These are phyloP conservation scores for Trachymyrmex septentrionalis DNA, from an alignment of 1,140 invertebrate genomes.

Conservation along the genomic window DNA sequence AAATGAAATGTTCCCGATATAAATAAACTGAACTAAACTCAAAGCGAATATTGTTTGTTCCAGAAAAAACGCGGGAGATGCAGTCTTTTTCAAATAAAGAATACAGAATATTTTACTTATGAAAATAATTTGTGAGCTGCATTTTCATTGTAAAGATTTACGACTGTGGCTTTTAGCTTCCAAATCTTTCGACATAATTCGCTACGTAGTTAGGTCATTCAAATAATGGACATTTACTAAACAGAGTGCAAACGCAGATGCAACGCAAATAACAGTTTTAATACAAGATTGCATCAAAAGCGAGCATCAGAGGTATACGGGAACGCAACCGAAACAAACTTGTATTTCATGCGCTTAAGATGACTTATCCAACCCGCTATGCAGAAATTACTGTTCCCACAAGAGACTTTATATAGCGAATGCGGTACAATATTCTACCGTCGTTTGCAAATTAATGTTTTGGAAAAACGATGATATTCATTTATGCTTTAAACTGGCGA, in stretches of 20 bases:
- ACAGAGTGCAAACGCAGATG: conserved; percentile 24
- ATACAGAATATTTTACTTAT: background rate
- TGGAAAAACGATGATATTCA: conserved; percentile 46
- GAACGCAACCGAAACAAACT: conserved; percentile 49
- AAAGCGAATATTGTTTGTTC: conserved; percentile 23
- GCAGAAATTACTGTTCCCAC: conserved; percentile 47
- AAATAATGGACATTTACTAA: conserved; percentile 23
- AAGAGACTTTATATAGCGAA: conserved; percentile 46
- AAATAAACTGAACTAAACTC: conserved; percentile 34
- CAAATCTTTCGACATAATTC: background rate
- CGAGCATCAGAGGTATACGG: conserved; percentile 30
- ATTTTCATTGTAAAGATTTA: conserved; percentile 1
- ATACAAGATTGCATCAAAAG: conserved; percentile 51
- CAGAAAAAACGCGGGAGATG: background rate
- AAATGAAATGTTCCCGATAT: conserved; percentile 23
- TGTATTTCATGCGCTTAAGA: conserved; percentile 50
- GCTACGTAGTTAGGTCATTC: conserved; percentile 9
- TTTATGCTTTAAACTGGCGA: conserved; percentile 6
- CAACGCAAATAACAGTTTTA: conserved; percentile 51
- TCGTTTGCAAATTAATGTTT: conserved; percentile 52
- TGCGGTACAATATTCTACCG: conserved; percentile 6
- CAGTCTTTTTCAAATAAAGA: background rate
- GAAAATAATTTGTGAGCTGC: conserved; percentile 1
- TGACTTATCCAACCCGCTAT: conserved; percentile 50
- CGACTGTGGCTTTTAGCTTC: background rate